Evolutionary conservation across 2,888 invertebrate species (phyloP).

Genomic region (Drosophila bunnanda): DNA sequence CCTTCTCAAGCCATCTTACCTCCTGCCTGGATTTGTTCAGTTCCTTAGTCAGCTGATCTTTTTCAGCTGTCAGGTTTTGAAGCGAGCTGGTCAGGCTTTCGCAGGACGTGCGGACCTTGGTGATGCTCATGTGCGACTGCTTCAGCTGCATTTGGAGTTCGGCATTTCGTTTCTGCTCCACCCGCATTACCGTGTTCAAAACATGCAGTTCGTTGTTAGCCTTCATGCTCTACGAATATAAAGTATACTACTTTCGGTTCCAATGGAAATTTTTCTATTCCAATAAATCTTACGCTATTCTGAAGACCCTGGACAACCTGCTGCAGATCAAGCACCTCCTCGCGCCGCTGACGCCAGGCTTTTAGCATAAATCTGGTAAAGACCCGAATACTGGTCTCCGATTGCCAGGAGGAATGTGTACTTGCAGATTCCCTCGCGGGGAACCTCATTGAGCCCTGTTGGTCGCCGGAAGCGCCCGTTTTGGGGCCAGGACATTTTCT

Average conservation of each 20-base stretch:
- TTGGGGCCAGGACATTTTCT: neutral
- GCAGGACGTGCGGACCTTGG: slow-evolving; percentile 62
- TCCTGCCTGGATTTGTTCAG: slow-evolving; percentile 41
- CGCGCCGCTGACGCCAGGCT: slow-evolving; percentile 80
- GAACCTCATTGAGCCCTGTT: no score
- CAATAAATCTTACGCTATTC: slow-evolving; percentile 56
- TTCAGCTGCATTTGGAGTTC: slow-evolving; percentile 75
- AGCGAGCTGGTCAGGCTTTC: slow-evolving; percentile 65
- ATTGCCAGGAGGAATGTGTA: neutral
- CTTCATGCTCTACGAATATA: slow-evolving; percentile 62
- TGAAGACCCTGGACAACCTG: slow-evolving; percentile 62
- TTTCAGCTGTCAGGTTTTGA: slow-evolving; percentile 65
- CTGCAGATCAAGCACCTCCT: slow-evolving; percentile 71
- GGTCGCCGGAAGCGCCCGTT: neutral
- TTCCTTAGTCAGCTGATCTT: slow-evolving; percentile 58
- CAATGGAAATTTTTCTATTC: neutral
- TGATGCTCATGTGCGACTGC: slow-evolving; percentile 59
- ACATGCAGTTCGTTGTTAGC: slow-evolving; percentile 77
- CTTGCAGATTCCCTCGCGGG: neutral
- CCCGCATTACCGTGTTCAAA: slow-evolving; percentile 72
- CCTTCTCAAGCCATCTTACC: slow-evolving; percentile 23
- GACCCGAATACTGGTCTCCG: slow-evolving; percentile 68
- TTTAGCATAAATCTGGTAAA: slow-evolving; percentile 79
- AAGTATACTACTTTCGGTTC: neutral
- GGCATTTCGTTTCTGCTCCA: slow-evolving; percentile 80